Percentiles rank a stretch among this genome's conserved stretches.
phyloP scores from a whole-genome alignment of 35 echinoderm and acorn worm species.

The Lytechinus variegatus region DNA sequence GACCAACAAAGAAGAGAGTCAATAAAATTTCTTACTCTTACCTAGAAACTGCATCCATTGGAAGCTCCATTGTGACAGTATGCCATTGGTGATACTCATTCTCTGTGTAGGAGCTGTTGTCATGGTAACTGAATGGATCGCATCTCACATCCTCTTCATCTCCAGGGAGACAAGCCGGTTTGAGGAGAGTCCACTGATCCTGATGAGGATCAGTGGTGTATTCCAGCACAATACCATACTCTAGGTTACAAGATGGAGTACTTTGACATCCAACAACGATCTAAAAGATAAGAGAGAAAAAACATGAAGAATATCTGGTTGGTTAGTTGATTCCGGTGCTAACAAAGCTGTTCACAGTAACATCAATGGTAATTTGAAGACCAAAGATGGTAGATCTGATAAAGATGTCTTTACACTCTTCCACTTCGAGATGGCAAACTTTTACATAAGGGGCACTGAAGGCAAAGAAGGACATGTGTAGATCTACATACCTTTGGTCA shows the following conservation, averaged over 20 bases:
- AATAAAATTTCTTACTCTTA: neutral
- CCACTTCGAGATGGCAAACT: too few relatives aligned
- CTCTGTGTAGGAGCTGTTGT: conserved; percentile 69
- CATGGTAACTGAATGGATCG: conserved; percentile 55
- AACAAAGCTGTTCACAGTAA: too few relatives aligned
- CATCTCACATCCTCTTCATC: conserved; percentile 59
- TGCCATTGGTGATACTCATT: conserved; percentile 77
- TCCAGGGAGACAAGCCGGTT: conserved; percentile 74
- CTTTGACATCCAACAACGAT: conserved; percentile 86
- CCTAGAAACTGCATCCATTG: conserved; percentile 75
- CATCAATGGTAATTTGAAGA: too few relatives aligned
- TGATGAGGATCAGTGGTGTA: conserved; percentile 73
- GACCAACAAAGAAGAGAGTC: too few relatives aligned
- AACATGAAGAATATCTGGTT: neutral
- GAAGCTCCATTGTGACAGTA: conserved; percentile 76
- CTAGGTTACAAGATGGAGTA: conserved; percentile 58
- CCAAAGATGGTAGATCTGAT: too few relatives aligned
- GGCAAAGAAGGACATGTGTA: too few relatives aligned
- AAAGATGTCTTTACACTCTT: too few relatives aligned
- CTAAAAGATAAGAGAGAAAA: conserved; percentile 41
- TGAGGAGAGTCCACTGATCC: conserved; percentile 69
- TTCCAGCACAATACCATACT: conserved; percentile 68
- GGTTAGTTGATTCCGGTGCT: too few relatives aligned
- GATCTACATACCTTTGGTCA: too few relatives aligned
- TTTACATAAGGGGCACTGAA: too few relatives aligned